Evolutionary conservation across 2,113 vertebrate species (phyloP).

Genomic region (Onychostruthus taczanowskii): DNA sequence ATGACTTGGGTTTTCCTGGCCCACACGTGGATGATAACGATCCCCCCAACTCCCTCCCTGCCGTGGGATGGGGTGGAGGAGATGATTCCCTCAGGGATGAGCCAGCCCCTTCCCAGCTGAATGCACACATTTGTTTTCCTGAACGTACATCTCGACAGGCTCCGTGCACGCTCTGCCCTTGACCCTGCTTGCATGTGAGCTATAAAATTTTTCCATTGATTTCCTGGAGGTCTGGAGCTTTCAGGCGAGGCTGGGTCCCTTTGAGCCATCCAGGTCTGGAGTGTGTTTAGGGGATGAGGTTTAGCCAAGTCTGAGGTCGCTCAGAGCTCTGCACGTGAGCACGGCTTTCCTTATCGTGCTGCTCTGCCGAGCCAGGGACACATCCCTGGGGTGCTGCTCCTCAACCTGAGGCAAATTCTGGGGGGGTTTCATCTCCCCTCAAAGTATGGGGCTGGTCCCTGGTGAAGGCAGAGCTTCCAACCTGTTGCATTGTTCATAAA

Average conservation of each 20-base stretch:
- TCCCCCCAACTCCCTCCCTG: not conserved
- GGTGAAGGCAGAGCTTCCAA: not conserved
- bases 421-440: not conserved
- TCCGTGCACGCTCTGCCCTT: not conserved
- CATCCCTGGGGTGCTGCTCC: not conserved
- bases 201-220: not conserved
- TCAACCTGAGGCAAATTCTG: not conserved
- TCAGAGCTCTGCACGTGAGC: conserved; percentile 29
- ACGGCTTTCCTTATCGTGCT: not conserved
- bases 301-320: conserved; percentile 48
- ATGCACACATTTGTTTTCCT: not conserved
- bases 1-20: conserved; percentile 50
- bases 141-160: not conserved
- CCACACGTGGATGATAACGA: not conserved
- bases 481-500: not conserved
- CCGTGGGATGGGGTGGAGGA: not conserved
- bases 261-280: conserved; percentile 54
- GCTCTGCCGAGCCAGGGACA: not conserved
- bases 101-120: not conserved
- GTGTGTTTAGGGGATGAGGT: conserved; percentile 22
- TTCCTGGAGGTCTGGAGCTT: conserved; percentile 58
- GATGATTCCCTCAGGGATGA: not conserved
- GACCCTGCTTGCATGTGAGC: not conserved
- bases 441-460: not conserved
- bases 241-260: conserved; percentile 19